Conservation (phyloP, 2,888 invertebrate species). For the Machimus rusticus region DNA sequence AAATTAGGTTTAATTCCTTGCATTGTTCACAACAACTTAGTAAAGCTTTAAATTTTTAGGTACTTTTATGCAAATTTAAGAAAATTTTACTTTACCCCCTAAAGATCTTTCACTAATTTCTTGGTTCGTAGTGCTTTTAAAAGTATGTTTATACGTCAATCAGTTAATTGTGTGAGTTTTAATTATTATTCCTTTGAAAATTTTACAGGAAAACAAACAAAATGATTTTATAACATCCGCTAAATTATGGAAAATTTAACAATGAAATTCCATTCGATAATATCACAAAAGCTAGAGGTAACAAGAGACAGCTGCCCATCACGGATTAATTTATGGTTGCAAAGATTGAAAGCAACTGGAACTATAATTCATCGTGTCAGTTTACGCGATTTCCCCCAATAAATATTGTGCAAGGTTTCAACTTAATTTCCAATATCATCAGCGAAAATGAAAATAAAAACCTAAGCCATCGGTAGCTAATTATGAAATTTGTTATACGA, state of each 20-base stretch:
- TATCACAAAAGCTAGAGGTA: neutral
- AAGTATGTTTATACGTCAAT: too few species aligned
- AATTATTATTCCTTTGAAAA: neutral
- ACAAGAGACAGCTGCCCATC: neutral
- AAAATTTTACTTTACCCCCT: too few species aligned
- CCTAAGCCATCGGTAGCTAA: too few species aligned
- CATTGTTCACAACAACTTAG: neutral
- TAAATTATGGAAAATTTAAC: neutral
- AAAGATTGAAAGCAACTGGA: neutral
- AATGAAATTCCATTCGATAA: neutral
- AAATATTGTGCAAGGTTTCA: too few species aligned
- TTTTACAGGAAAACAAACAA: neutral
- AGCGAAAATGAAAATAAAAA: neutral
- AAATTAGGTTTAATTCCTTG: too few species aligned
- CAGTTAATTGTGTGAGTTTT: neutral
- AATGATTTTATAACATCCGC: neutral
- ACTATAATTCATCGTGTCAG: neutral
- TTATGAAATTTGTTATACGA: neutral
- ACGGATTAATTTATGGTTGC: neutral
- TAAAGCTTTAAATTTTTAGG: too few species aligned
- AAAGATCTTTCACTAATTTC: too few species aligned
- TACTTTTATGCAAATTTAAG: too few species aligned
- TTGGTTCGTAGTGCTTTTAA: too few species aligned
- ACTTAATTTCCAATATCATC: neutral
- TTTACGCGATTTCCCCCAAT: neutral